These are phyloP conservation scores for Hexactinellida sp. DNA, from an alignment of 37 sponge, comb jelly and placozoan genomes.

Conservation along the genomic window DNA sequence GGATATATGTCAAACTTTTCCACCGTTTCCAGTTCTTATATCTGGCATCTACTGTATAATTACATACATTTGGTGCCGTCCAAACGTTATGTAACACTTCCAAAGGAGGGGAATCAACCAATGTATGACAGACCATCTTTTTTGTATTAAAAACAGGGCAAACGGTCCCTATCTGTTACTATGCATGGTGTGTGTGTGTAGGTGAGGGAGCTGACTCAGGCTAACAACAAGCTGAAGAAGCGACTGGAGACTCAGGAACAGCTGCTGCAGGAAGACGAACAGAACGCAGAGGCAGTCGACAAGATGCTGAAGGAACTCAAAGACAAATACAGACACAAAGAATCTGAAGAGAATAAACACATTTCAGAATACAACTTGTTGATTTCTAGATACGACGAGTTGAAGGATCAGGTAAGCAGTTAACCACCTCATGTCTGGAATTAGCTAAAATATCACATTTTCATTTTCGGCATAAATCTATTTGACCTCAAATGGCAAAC, in stretches of 20 bases:
- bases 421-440: too few relatives aligned
- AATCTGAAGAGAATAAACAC: not conserved
- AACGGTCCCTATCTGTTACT: not conserved
- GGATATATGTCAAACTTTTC: too few relatives aligned
- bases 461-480: too few relatives aligned
- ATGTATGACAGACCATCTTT: too few relatives aligned
- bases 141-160: too few relatives aligned
- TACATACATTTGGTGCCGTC: too few relatives aligned
- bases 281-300: not conserved
- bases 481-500: too few relatives aligned
- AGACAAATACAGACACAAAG: not conserved
- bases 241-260: not conserved
- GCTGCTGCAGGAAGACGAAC: not conserved
- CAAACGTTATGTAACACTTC: too few relatives aligned
- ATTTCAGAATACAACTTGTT: not conserved
- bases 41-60: too few relatives aligned
- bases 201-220: not conserved
- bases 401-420: not conserved
- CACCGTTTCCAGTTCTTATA: too few relatives aligned
- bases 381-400: not conserved
- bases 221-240: slow-evolving; percentile 8
- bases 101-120: too few relatives aligned
- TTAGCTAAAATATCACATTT: too few relatives aligned
- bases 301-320: slow-evolving; percentile 8
- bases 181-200: not conserved